Evolutionary conservation across 2,888 invertebrate species (phyloP).

Genomic region (Scrobipalpa atriplicella): DNA sequence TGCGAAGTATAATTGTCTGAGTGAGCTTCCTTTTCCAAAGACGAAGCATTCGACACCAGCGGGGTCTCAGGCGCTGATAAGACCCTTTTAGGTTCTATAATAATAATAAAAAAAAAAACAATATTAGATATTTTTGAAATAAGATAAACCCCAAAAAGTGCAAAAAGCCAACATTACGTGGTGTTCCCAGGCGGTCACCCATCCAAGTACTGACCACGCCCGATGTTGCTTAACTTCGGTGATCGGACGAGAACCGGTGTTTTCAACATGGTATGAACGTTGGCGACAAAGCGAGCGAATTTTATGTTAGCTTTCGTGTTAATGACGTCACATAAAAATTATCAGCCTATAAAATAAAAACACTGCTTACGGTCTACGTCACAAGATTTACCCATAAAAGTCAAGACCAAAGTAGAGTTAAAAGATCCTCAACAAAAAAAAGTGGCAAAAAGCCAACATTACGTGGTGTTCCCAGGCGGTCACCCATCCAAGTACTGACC

Average conservation of each 20-base stretch:
- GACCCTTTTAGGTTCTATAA: slow-evolving; percentile 36
- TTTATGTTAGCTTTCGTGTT: not conserved
- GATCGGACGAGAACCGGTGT: slow-evolving; percentile 74
- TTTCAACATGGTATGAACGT: slow-evolving; percentile 61
- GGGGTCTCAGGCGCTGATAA: slow-evolving; percentile 44
- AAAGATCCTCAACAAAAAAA: too few species aligned
- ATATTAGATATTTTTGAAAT: not conserved
- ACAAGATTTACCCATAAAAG: too few species aligned
- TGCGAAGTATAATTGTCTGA: slow-evolving; percentile 38
- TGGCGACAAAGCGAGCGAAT: slow-evolving; percentile 31
- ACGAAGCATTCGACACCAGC: slow-evolving; percentile 42
- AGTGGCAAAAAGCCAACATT: slow-evolving; percentile 14
- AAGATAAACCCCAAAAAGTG: slow-evolving; percentile 24
- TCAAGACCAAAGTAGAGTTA: too few species aligned
- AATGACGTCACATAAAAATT: too few species aligned
- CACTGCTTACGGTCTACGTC: too few species aligned
- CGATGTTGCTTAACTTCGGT: slow-evolving; percentile 72
- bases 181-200: slow-evolving; percentile 57
- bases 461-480: slow-evolving; percentile 51
- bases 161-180: slow-evolving; percentile 58
- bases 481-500: slow-evolving; percentile 66
- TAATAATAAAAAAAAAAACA: not conserved
- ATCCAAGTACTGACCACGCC: slow-evolving; percentile 67
- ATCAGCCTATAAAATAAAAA: too few species aligned
- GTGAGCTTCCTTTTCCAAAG: slow-evolving; percentile 40